Conservation (phyloP, 2,888 invertebrate genomes). For the Spicauda simplicius region DNA sequence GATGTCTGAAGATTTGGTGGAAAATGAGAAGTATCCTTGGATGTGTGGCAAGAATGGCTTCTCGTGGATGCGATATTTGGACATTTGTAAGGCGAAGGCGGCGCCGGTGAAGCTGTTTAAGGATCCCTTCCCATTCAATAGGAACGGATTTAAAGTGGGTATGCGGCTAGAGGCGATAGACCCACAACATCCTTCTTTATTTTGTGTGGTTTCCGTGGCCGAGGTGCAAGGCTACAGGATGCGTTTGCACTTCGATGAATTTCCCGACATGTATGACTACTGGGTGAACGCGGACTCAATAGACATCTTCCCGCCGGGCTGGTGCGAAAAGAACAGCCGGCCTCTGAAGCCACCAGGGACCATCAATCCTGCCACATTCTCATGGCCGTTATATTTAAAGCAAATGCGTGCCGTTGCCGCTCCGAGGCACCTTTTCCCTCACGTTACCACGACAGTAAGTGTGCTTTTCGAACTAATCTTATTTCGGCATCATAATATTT, state of each 20-base stretch:
- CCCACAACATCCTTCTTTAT: constrained; percentile 94
- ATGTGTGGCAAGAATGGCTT: constrained; percentile 89
- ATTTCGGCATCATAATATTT: too few species aligned
- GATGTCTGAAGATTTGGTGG: constrained; percentile 62
- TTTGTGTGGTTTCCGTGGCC: constrained; percentile 94
- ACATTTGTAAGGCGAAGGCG: constrained; percentile 88
- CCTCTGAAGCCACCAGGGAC: constrained; percentile 91
- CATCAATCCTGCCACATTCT: constrained; percentile 86
- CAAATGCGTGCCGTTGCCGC: constrained; percentile 90
- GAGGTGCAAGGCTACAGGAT: constrained; percentile 93
- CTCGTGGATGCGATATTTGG: constrained; percentile 91
- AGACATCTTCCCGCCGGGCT: constrained; percentile 96
- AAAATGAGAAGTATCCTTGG: constrained; percentile 87
- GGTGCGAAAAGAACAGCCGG: constrained; percentile 94
- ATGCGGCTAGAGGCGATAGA: constrained; percentile 98
- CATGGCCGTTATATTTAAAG: constrained; percentile 93
- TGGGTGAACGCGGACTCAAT: constrained; percentile 97
- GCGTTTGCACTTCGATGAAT: constrained; percentile 96
- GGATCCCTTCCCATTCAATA: constrained; percentile 90
- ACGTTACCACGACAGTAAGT: constrained; percentile 86
- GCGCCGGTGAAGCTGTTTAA: constrained; percentile 92
- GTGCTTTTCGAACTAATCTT: not conserved
- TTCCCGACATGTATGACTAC: constrained; percentile 94
- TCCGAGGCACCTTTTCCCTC: constrained; percentile 90
- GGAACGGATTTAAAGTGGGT: constrained; percentile 92